phyloP scores from a whole-genome alignment of 1,140 invertebrate genomes.

The Tenebrio molitor region DNA sequence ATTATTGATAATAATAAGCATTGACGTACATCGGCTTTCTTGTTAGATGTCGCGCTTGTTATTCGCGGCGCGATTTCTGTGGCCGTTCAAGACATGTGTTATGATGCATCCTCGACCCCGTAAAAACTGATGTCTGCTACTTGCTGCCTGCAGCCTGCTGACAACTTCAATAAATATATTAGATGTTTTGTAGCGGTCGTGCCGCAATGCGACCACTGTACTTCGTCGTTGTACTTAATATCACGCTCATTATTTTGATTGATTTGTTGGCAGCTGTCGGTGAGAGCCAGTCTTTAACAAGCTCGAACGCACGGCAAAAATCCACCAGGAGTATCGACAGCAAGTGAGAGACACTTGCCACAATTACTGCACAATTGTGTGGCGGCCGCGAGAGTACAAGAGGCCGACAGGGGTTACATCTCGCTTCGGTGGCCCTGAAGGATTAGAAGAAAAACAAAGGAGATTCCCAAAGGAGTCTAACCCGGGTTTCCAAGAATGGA shows the following conservation, averaged over 20 bases:
- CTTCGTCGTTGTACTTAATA: constrained; percentile 46
- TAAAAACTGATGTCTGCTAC: constrained; percentile 50
- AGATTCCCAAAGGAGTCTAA: neutral
- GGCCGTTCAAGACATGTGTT: constrained; percentile 48
- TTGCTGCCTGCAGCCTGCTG: constrained; percentile 46
- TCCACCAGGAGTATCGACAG: constrained; percentile 18
- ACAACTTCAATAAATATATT: constrained; percentile 54
- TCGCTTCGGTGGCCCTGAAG: neutral
- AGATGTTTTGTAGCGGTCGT: constrained; percentile 51
- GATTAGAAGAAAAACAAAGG: constrained; percentile 11
- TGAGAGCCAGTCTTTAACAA: constrained; percentile 46
- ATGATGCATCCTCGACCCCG: constrained; percentile 49
- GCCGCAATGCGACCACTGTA: constrained; percentile 48
- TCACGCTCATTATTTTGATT: constrained; percentile 52
- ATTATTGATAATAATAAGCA: too few species aligned
- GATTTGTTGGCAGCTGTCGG: constrained; percentile 51
- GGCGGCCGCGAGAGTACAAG: neutral
- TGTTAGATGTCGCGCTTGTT: constrained; percentile 45
- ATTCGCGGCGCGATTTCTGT: constrained; percentile 48
- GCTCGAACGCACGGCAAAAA: constrained; percentile 42
- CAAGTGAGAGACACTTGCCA: constrained; percentile 27
- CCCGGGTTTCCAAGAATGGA: neutral
- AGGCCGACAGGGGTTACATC: constrained; percentile 6
- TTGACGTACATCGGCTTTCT: too few species aligned
- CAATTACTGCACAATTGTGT: constrained; percentile 24